Percentiles rank a stretch among this genome's conserved stretches.
phyloP scores from a whole-genome alignment of 2,888 invertebrate genomes.

The Pelosia muscerda region DNA sequence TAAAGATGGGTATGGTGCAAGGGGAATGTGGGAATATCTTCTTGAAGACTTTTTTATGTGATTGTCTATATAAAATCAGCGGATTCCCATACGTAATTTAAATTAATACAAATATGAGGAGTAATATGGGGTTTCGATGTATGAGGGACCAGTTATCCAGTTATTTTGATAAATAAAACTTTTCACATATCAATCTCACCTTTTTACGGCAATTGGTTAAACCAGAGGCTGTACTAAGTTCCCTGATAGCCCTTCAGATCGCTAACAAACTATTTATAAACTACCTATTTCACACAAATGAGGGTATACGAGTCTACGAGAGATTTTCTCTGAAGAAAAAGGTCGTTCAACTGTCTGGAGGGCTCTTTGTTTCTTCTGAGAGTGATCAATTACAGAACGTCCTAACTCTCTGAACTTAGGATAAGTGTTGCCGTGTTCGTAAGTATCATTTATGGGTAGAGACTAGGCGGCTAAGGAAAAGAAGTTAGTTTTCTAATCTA shows the following conservation, averaged over 20 bases:
- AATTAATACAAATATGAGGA: too few relatives aligned
- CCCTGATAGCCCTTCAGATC: background rate
- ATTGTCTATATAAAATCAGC: too few relatives aligned
- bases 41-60: conserved; percentile 4
- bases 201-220: background rate
- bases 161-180: background rate
- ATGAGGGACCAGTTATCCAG: background rate
- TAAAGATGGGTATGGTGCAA: conserved; percentile 32
- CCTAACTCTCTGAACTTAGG: background rate
- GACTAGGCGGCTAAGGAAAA: background rate
- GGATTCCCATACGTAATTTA: too few relatives aligned
- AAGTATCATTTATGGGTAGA: background rate
- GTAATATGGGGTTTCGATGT: background rate
- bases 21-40: conserved; percentile 29
- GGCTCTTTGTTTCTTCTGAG: conserved; percentile 6
- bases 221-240: background rate
- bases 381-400: conserved; percentile 5
- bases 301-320: background rate
- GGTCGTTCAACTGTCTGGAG: conserved; percentile 11
- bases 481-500: background rate
- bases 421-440: background rate
- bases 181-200: background rate
- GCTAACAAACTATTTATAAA: background rate
- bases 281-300: background rate
- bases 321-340: conserved; percentile 3